Evolutionary conservation across 1,140 invertebrate genomes (phyloP), one percentile per base, ranked within the genome.

Genomic region (Aethina tumida): DNA sequence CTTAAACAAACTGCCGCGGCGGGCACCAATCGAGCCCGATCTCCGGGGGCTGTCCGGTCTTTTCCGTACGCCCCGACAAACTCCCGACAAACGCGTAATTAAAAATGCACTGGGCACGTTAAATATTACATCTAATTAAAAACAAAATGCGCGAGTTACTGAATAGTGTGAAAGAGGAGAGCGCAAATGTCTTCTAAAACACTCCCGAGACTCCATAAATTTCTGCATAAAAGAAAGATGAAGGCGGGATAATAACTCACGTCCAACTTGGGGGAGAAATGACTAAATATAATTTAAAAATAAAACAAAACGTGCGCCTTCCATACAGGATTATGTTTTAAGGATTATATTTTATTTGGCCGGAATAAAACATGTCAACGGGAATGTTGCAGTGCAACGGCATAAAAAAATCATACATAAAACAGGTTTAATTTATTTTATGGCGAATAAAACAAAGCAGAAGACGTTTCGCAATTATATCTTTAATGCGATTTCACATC

Each of bases 41-140:
- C n/a, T n/a, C n/a, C n/a, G n/a, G n/a, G n/a, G n/a, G n/a, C n/a
- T n/a, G n/a, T n/a, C n/a, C n/a, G n/a, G n/a, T n/a, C n/a, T n/a
- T n/a, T n/a, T n/a, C n/a, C n/a, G n/a, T n/a, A n/a, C n/a, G n/a
- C n/a, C n/a, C n/a, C n/a, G n/a, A n/a, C n/a, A n/a, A n/a, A n/a
- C n/a, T n/a, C n/a, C n/a, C n/a, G n/a, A n/a, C n/a, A n/a, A n/a
- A n/a, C n/a, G n/a, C n/a, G 21, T 38, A 28, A 33, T 43, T 43
- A 43, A 37, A 44, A 39, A 44, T 44, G 36, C 35, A 39, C 25
- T 39, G 35, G 31, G 36, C 28, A 32, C 30, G 41, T 34, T 39
- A 36, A 45, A 49, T 45, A 49, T 49, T 45, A 45, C 46, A 49
- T 49, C 42, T 41, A 49, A 49, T 49, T 49, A 49, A 49, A 49